Evolutionary conservation across 2,888 invertebrate species (phyloP).

Genomic region (Cataglyphis livida): DNA sequence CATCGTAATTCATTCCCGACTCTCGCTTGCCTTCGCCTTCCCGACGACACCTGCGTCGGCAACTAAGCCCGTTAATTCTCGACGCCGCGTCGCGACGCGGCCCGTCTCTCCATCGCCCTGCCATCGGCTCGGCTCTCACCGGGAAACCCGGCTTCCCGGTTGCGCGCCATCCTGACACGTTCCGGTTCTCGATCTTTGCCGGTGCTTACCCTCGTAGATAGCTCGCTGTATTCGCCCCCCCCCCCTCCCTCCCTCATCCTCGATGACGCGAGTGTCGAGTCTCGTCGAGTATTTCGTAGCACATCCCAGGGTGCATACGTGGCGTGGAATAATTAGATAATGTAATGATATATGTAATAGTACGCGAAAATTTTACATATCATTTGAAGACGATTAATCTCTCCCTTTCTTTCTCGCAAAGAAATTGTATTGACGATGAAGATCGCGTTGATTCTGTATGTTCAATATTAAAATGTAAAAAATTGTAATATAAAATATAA

Average conservation of each 20-base stretch:
- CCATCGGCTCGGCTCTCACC: slow-evolving; percentile 69
- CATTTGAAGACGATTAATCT: background rate
- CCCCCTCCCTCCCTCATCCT: background rate
- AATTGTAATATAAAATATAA: background rate
- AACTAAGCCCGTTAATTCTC: slow-evolving; percentile 86
- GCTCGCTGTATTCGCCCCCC: slow-evolving; percentile 26
- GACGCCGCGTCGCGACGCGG: slow-evolving; percentile 73
- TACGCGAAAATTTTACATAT: background rate
- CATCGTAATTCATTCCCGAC: slow-evolving; percentile 82
- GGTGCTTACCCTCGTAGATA: slow-evolving; percentile 41
- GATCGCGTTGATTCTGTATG: background rate
- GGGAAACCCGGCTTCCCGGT: slow-evolving; percentile 55
- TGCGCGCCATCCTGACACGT: slow-evolving; percentile 54
- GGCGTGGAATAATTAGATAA: slow-evolving; percentile 26
- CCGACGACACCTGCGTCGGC: slow-evolving; percentile 84
- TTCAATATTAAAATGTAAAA: background rate
- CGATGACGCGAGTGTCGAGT: slow-evolving; percentile 38
- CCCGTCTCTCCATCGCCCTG: slow-evolving; percentile 68
- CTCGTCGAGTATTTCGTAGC: slow-evolving; percentile 33
- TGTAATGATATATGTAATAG: background rate
- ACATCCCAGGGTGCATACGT: slow-evolving; percentile 5
- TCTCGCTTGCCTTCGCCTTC: slow-evolving; percentile 80
- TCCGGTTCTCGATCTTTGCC: slow-evolving; percentile 52
- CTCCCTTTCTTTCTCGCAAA: background rate
- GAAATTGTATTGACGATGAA: background rate